These are phyloP conservation scores for Hemiscyllium ocellatum DNA, from an alignment of 2,113 vertebrate species.

Conservation along the genomic window DNA sequence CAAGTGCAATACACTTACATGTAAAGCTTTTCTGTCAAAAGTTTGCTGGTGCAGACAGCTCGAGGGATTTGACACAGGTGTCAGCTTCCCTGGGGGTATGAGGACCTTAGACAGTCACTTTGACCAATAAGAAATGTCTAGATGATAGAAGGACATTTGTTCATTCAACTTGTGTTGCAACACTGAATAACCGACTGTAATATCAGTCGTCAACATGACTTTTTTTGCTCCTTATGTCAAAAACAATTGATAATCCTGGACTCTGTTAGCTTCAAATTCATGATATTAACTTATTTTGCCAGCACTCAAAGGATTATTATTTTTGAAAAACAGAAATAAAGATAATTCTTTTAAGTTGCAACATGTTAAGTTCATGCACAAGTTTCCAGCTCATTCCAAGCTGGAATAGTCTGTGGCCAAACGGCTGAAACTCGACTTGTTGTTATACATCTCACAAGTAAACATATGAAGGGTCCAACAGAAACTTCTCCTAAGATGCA, in stretches of 20 bases:
- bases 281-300: background rate
- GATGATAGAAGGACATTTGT: background rate
- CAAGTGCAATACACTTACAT: background rate
- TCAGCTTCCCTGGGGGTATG: background rate
- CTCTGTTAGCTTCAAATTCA: background rate
- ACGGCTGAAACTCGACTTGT: background rate
- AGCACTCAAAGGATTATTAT: background rate
- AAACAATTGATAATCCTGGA: background rate
- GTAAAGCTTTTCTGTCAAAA: background rate
- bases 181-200: no score
- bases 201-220: background rate
- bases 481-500: background rate
- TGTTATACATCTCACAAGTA: background rate
- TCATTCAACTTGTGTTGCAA: background rate
- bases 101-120: background rate
- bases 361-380: background rate
- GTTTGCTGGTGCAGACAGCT: background rate
- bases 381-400: background rate
- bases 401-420: background rate
- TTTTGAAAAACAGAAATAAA: background rate
- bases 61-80: background rate
- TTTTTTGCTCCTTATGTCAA: background rate
- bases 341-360: background rate
- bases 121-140: background rate
- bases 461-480: background rate